Percentiles rank a stretch among this genome's conserved stretches.
Evolutionary conservation across 2,797 vertebrate species (phyloP).

Genomic region (Oreochromis grahami): DNA sequence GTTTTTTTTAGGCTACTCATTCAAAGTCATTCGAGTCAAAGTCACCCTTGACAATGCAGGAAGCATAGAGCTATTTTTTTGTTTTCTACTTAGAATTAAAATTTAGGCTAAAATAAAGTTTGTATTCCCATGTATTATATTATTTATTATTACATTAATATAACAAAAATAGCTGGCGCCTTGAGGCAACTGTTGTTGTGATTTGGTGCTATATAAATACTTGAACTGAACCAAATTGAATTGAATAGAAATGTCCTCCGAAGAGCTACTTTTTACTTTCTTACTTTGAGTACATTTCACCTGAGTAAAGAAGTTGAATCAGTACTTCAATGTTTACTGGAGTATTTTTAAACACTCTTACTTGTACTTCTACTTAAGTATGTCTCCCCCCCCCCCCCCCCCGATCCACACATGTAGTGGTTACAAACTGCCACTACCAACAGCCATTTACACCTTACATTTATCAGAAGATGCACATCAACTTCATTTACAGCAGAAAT

Average conservation of each 20-base stretch:
- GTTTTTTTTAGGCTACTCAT: fast-evolving
- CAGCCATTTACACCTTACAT: not conserved
- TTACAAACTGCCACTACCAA: not conserved
- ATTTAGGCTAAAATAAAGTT: not conserved
- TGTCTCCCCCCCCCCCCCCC: fast-evolving
- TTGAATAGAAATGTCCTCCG: not conserved
- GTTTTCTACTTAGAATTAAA: not conserved
- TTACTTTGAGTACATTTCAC: not conserved
- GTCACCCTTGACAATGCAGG: not conserved
- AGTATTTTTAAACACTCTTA: not conserved
- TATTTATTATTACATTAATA: not conserved
- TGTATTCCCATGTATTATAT: not conserved
- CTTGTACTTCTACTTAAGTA: not conserved
- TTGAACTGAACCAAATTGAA: not conserved
- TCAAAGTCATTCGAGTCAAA: not conserved
- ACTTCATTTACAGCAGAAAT: not conserved
- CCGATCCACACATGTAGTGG: not conserved
- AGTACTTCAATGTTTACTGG: fast-evolving
- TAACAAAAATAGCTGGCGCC: fast-evolving
- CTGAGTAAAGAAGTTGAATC: not conserved
- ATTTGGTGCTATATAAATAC: not conserved
- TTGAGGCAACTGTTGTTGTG: not conserved
- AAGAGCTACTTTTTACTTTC: not conserved
- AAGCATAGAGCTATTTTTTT: not conserved
- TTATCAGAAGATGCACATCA: not conserved